These are phyloP conservation scores for Phortica magna DNA, from an alignment of 2,888 invertebrate species.

Conservation along the genomic window DNA sequence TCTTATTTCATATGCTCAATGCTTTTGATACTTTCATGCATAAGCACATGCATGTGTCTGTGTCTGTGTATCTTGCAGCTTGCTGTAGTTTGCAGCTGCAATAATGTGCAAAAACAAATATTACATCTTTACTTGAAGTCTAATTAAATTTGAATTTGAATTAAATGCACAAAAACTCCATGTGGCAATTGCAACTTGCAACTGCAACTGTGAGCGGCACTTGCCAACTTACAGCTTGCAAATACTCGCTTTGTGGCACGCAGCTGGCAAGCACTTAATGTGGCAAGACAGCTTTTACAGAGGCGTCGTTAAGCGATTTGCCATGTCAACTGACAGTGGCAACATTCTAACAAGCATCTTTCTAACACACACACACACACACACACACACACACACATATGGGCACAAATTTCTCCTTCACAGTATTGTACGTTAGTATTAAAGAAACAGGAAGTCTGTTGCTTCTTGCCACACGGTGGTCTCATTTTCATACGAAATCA, in stretches of 20 bases:
- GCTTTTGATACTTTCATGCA: slow-evolving; percentile 51
- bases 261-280: slow-evolving; percentile 30
- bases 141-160: slow-evolving; percentile 75
- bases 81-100: slow-evolving; percentile 59
- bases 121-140: slow-evolving; percentile 73
- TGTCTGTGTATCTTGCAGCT: slow-evolving; percentile 22
- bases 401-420: neutral
- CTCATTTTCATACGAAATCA: neutral
- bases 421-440: neutral
- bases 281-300: slow-evolving; percentile 29
- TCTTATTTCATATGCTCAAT: slow-evolving; percentile 42
- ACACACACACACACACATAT: neutral
- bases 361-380: neutral
- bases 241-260: slow-evolving; percentile 5
- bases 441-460: no score
- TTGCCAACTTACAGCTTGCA: slow-evolving; percentile 36
- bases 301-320: slow-evolving; percentile 20
- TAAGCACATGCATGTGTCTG: slow-evolving; percentile 23
- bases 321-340: neutral
- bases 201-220: slow-evolving; percentile 34
- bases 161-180: slow-evolving; percentile 53
- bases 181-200: slow-evolving; percentile 30
- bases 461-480: no score
- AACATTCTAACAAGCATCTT: slow-evolving; percentile 18
- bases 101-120: slow-evolving; percentile 64